phyloP scores from a whole-genome alignment of 1,140 invertebrate genomes.

The Cepaea nemoralis region DNA sequence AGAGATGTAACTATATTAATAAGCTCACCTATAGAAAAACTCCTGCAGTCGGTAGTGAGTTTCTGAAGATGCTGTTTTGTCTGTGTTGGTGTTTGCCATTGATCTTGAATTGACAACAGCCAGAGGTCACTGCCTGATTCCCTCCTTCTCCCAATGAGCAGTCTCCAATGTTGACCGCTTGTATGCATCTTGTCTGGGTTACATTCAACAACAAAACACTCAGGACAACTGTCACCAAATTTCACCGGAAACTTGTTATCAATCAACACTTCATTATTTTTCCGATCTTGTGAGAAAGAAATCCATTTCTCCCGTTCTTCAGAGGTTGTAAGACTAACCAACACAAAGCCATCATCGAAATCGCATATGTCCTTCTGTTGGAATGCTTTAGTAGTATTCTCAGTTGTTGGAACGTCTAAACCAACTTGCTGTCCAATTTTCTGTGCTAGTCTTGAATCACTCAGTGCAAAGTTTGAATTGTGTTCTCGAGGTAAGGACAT shows the following conservation, averaged over 20 bases:
- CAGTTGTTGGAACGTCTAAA: neutral
- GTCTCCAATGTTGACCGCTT: neutral
- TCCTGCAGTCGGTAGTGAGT: neutral
- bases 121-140: neutral
- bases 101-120: neutral
- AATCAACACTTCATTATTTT: neutral
- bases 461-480: neutral
- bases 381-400: neutral
- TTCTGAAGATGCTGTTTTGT: slow-evolving; percentile 8
- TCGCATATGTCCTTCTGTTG: neutral
- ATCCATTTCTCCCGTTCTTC: neutral
- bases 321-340: neutral
- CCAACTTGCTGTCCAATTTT: too few relatives aligned
- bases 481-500: neutral
- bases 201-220: neutral
- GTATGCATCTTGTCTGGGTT: neutral
- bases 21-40: neutral
- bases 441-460: too few relatives aligned
- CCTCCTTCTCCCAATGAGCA: neutral
- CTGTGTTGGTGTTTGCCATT: neutral
- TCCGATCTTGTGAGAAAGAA: neutral
- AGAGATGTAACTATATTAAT: neutral
- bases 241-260: neutral
- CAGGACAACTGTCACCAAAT: neutral
- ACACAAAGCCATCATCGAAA: neutral